Percentiles rank a stretch among this genome's conserved stretches.
phyloP scores from a whole-genome alignment of 2,797 vertebrate species.

The Anableps anableps region DNA sequence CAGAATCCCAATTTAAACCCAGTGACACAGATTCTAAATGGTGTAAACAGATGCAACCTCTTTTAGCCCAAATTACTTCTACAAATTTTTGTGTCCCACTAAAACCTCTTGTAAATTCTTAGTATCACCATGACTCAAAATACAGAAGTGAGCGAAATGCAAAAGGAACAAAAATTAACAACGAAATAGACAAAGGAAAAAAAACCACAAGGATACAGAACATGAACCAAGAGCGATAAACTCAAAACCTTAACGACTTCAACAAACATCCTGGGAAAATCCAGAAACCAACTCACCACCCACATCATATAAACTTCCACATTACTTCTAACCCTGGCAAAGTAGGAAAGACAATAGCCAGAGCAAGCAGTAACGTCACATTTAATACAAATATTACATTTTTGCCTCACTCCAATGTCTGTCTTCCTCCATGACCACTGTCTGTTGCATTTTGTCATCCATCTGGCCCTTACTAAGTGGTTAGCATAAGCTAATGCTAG shows the following conservation, averaged over 20 bases:
- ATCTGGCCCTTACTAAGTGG: too few relatives aligned
- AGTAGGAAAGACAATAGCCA: neutral
- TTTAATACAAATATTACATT: neutral
- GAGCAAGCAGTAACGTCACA: neutral
- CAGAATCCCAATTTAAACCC: neutral
- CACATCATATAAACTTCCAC: neutral
- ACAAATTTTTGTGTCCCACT: neutral
- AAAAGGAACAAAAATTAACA: neutral
- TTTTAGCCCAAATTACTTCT: too few relatives aligned
- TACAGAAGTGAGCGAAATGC: neutral
- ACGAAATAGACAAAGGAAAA: neutral
- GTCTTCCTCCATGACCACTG: neutral
- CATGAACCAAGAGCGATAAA: neutral
- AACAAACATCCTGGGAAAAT: conserved; percentile 1
- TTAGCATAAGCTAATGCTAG: too few relatives aligned
- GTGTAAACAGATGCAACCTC: too few relatives aligned
- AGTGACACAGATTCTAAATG: too few relatives aligned
- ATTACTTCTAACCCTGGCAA: neutral
- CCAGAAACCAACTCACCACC: neutral
- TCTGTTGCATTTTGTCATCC: neutral
- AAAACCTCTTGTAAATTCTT: neutral
- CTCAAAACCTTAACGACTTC: neutral
- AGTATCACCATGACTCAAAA: neutral
- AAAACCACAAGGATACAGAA: neutral
- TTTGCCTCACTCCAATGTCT: neutral